Conservation (phyloP, 2,888 invertebrate genomes). For the Clivina fossor region DNA sequence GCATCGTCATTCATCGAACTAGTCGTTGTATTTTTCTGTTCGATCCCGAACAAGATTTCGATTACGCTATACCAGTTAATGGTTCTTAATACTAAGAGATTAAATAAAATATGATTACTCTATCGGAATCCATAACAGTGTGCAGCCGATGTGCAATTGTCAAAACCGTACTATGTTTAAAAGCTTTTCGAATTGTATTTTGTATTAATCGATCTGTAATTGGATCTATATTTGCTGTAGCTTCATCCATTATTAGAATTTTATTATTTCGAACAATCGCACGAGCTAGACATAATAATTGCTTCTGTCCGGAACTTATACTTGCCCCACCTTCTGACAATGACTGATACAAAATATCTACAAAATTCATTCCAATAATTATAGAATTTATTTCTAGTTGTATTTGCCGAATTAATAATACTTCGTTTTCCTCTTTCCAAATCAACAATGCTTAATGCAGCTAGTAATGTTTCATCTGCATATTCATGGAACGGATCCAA, state of each 20-base stretch:
- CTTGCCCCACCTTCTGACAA: constrained; percentile 74
- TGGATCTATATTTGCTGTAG: constrained; percentile 62
- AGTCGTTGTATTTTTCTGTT: no score
- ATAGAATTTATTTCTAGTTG: no score
- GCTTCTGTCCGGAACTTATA: constrained; percentile 79
- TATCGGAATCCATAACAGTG: constrained; percentile 64
- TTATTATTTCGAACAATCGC: constrained; percentile 74
- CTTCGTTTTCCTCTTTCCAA: constrained; percentile 6
- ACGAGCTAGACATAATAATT: constrained; percentile 77
- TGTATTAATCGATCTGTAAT: constrained; percentile 61
- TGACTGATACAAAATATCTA: constrained; percentile 61
- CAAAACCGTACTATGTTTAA: constrained; percentile 59
- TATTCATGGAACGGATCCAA: constrained; percentile 66
- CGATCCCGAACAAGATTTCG: no score
- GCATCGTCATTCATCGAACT: no score
- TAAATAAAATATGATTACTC: constrained; percentile 48
- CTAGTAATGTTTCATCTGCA: constrained; percentile 45
- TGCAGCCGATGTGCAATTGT: constrained; percentile 69
- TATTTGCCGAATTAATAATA: no score
- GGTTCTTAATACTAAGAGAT: no score
- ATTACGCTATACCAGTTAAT: no score
- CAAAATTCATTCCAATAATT: constrained; percentile 39
- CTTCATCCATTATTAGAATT: constrained; percentile 67
- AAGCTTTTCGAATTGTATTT: constrained; percentile 58
- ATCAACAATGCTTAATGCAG: constrained; percentile 52